phyloP scores from a whole-genome alignment of 2,888 invertebrate genomes.

The Eilema depressum region DNA sequence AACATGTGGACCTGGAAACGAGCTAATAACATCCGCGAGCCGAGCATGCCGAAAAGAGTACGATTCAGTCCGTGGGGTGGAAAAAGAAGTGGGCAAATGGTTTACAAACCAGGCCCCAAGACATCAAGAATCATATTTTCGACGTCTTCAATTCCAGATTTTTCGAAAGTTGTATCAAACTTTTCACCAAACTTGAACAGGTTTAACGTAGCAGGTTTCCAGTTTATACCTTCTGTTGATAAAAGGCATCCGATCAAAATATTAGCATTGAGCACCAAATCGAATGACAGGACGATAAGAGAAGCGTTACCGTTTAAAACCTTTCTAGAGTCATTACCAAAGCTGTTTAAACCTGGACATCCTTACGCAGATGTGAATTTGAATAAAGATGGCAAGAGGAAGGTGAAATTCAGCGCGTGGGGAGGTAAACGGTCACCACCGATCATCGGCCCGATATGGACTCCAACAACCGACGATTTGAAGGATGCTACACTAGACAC shows the following conservation, averaged over 20 bases:
- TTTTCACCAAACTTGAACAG: conserved; percentile 64
- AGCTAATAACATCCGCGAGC: conserved; percentile 67
- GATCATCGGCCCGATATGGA: conserved; percentile 83
- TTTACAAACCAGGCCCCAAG: conserved; percentile 73
- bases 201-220: conserved; percentile 67
- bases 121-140: conserved; percentile 74
- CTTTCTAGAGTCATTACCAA: conserved; percentile 68
- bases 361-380: conserved; percentile 74
- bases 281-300: conserved; percentile 61
- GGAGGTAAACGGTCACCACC: conserved; percentile 81
- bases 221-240: conserved; percentile 68
- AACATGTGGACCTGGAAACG: conserved; percentile 81
- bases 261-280: conserved; percentile 66
- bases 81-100: conserved; percentile 77
- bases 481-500: conserved; percentile 72
- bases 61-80: conserved; percentile 84
- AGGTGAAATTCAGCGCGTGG: conserved; percentile 83
- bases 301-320: conserved; percentile 74
- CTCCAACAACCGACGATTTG: conserved; percentile 65
- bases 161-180: conserved; percentile 73
- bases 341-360: conserved; percentile 75
- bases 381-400: conserved; percentile 81
- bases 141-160: conserved; percentile 70
- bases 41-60: conserved; percentile 82
- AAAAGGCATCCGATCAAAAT: conserved; percentile 76